Percentiles rank a stretch among this genome's conserved stretches.
These are phyloP conservation scores for Drosophila leontia DNA, from an alignment of 1,140 invertebrate genomes.

Conservation along the genomic window DNA sequence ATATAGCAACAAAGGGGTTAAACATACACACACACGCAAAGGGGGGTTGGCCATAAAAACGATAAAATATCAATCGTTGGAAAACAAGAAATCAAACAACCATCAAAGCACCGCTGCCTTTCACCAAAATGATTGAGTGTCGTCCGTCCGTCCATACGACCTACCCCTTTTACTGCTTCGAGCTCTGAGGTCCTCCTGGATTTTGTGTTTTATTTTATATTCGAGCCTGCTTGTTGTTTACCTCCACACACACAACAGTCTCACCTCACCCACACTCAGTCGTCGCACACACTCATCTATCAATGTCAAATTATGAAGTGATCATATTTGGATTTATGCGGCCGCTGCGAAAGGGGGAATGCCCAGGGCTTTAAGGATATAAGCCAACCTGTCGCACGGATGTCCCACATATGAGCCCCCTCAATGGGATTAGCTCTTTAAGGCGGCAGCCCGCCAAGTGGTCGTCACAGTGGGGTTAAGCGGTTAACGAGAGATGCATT, in stretches of 20 bases:
- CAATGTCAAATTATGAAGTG: conserved; percentile 85
- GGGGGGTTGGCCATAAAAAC: conserved; percentile 47
- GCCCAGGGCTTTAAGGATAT: conserved; percentile 18
- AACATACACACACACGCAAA: not conserved
- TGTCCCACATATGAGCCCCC: conserved; percentile 47
- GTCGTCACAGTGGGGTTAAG: conserved; percentile 13
- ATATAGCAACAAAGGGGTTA: conserved; percentile 48
- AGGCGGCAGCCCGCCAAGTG: conserved; percentile 21
- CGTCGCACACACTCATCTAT: conserved; percentile 73
- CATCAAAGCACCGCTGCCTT: conserved; percentile 77
- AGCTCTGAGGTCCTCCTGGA: conserved; percentile 22
- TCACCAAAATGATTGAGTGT: conserved; percentile 74
- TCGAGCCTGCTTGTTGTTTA: conserved; percentile 41
- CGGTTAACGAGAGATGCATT: not conserved
- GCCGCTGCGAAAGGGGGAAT: conserved; percentile 20
- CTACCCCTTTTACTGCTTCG: conserved; percentile 12
- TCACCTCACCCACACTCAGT: not conserved
- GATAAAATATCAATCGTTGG: conserved; percentile 83
- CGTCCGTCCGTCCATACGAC: conserved; percentile 11
- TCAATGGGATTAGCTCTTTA: conserved; percentile 42
- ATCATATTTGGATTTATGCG: conserved; percentile 85
- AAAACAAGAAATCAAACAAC: conserved; percentile 83
- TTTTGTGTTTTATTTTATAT: conserved; percentile 61
- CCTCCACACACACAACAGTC: conserved; percentile 8
- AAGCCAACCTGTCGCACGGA: conserved; percentile 63